phyloP scores from a whole-genome alignment of 2,888 invertebrate genomes.

The Ptychoptera contaminata region DNA sequence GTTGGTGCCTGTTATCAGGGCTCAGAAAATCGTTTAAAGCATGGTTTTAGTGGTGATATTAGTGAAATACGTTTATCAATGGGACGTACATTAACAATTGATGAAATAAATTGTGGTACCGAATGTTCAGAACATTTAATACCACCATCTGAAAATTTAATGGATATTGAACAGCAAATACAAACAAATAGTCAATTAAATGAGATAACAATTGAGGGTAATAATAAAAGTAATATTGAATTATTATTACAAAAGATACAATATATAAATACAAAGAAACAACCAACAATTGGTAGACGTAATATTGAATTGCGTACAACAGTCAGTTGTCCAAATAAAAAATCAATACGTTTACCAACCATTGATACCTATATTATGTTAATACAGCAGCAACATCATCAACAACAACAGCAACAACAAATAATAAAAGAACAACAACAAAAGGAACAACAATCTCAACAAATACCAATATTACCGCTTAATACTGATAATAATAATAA shows the following conservation, averaged over 20 bases:
- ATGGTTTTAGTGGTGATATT: constrained; percentile 36
- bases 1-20: constrained; percentile 99
- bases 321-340: constrained; percentile 26
- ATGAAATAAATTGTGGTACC: constrained; percentile 27
- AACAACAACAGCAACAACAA: not conserved
- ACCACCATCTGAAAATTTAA: constrained; percentile 48
- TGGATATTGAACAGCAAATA: constrained; percentile 65
- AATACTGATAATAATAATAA: not conserved
- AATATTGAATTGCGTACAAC: constrained; percentile 37
- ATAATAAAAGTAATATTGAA: constrained; percentile 80
- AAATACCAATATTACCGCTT: too few relatives aligned
- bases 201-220: constrained; percentile 82
- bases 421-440: not conserved
- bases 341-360: constrained; percentile 22
- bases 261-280: constrained; percentile 59
- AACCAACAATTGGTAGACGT: constrained; percentile 84
- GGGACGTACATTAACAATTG: constrained; percentile 17
- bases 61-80: constrained; percentile 26
- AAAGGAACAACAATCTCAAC: not conserved
- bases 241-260: constrained; percentile 71
- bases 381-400: constrained; percentile 11
- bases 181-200: constrained; percentile 45
- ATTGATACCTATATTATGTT: constrained; percentile 31
- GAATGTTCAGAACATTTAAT: constrained; percentile 28
- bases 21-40: constrained; percentile 78